Percentiles rank a stretch among this genome's conserved stretches.
Conservation (phyloP, 2,888 invertebrate genomes). For the Tiliacea aurago region DNA sequence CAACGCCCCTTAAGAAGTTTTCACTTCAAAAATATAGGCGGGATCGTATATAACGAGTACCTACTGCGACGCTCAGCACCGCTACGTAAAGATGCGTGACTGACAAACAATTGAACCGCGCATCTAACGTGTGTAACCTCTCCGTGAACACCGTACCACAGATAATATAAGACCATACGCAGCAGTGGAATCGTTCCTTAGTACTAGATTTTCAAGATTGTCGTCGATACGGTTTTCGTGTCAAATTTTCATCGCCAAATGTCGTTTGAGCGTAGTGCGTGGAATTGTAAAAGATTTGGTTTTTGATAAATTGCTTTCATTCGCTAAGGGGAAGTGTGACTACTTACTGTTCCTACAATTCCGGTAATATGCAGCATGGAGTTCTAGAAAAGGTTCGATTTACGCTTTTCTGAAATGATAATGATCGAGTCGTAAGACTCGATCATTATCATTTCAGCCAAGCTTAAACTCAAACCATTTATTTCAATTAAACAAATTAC, state of each 20-base stretch:
- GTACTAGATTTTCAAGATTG: constrained; percentile 49
- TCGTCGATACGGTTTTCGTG: constrained; percentile 37
- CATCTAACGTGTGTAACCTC: not conserved
- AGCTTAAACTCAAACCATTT: too few species aligned
- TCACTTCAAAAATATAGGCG: not conserved
- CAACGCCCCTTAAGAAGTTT: too few species aligned
- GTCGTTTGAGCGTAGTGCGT: constrained; percentile 24
- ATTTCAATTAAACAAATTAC: too few species aligned
- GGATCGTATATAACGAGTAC: not conserved
- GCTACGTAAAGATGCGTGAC: not conserved
- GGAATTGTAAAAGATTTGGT: constrained; percentile 23
- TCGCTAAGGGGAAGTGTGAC: constrained; percentile 5
- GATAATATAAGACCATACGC: not conserved
- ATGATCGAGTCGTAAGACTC: too few species aligned
- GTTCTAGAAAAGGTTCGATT: not conserved
- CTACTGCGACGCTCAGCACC: not conserved
- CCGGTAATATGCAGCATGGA: not conserved
- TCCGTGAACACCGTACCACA: not conserved
- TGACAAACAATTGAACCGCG: not conserved
- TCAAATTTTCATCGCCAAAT: constrained; percentile 47
- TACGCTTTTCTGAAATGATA: too few species aligned
- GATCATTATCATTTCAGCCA: not conserved
- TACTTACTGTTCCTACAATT: not conserved
- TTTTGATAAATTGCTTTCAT: constrained; percentile 24
- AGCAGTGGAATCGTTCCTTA: constrained; percentile 7